Evolutionary conservation across 2,113 vertebrate genomes (phyloP).

Genomic region (Bambusicola thoracicus): DNA sequence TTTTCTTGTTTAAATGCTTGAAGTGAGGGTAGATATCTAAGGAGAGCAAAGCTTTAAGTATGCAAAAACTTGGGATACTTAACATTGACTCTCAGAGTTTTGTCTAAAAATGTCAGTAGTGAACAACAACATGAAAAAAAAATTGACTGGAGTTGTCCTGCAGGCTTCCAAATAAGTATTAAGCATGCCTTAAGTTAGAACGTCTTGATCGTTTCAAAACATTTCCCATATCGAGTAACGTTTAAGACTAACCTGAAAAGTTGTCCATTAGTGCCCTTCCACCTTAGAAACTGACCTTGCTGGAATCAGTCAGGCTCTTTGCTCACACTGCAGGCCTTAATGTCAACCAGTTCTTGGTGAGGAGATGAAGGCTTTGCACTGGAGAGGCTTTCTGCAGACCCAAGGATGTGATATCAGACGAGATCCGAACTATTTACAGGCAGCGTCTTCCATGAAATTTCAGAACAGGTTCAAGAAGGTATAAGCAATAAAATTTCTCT

Average conservation of each 20-base stretch:
- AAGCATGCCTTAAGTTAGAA: neutral
- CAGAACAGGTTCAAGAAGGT: neutral
- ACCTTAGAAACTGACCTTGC: neutral
- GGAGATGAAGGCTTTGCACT: neutral
- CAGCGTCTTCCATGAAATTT: neutral
- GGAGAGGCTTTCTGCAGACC: neutral
- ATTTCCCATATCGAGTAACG: neutral
- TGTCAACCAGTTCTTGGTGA: fast-evolving
- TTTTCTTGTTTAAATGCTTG: neutral
- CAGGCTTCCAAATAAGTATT: slow-evolving; percentile 22
- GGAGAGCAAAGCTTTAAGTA: neutral
- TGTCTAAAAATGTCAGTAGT: slow-evolving; percentile 15
- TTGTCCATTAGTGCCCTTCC: neutral
- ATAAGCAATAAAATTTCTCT: neutral
- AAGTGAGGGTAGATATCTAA: neutral
- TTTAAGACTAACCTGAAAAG: neutral
- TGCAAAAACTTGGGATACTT: neutral
- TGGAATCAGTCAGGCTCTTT: neutral
- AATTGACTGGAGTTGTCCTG: neutral
- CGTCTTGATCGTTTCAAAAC: neutral
- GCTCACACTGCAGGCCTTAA: neutral
- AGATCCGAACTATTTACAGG: neutral
- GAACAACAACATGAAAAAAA: slow-evolving; percentile 18
- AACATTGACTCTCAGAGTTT: slow-evolving; percentile 34
- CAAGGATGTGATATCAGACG: neutral